Percentiles rank a stretch among this genome's conserved stretches.
Conservation (phyloP, 2,888 invertebrate species). For the Caradrina clavipalpis region DNA sequence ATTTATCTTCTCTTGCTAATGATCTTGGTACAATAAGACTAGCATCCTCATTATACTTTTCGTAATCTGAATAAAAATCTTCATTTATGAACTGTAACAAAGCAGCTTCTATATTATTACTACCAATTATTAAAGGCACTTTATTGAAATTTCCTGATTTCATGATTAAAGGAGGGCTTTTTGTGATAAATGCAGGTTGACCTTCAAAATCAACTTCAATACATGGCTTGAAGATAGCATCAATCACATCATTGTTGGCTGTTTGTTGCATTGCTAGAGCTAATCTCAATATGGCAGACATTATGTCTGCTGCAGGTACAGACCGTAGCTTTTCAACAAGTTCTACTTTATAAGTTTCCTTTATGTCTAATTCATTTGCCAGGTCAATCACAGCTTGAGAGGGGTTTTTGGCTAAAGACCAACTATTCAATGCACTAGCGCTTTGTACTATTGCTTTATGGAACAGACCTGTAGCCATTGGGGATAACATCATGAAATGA, state of each 20-base stretch:
- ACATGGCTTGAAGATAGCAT: conserved; percentile 83
- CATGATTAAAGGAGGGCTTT: conserved; percentile 79
- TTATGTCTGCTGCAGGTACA: conserved; percentile 73
- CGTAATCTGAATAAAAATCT: conserved; percentile 78
- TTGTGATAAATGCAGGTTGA: conserved; percentile 82
- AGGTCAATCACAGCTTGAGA: conserved; percentile 73
- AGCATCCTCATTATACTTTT: conserved; percentile 79
- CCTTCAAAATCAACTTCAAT: conserved; percentile 86
- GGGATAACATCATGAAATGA: conserved; percentile 87
- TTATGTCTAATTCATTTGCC: conserved; percentile 77
- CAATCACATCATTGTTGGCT: conserved; percentile 71
- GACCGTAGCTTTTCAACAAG: conserved; percentile 79
- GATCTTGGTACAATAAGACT: conserved; percentile 79
- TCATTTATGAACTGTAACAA: conserved; percentile 73
- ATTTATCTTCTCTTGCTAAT: conserved; percentile 72
- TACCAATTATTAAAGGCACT: conserved; percentile 86
- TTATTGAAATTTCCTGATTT: conserved; percentile 85
- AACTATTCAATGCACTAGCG: conserved; percentile 84
- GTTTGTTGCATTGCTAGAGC: conserved; percentile 30
- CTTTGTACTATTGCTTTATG: conserved; percentile 88
- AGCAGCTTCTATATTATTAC: conserved; percentile 81
- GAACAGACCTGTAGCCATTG: conserved; percentile 86
- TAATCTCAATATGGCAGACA: conserved; percentile 71
- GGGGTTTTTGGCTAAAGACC: conserved; percentile 83
- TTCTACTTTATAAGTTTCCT: conserved; percentile 73